A percentile compares a stretch with the other conserved stretches of the same genome.
Evolutionary conservation across 2,797 vertebrate species (phyloP).

Genomic region (Spinus olivaceus): DNA sequence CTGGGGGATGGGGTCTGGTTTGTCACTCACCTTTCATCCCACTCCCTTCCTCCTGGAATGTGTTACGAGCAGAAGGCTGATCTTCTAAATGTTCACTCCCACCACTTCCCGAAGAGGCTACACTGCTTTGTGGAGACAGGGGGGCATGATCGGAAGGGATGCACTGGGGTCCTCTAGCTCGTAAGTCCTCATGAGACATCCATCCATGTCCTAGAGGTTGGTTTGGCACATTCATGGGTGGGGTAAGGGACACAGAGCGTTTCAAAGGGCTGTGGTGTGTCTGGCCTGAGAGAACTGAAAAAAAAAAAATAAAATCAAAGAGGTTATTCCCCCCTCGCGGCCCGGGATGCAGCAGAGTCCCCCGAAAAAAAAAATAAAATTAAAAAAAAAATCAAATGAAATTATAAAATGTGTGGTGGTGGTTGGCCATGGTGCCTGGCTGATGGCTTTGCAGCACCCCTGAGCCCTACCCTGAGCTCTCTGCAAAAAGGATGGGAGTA

Average conservation of each 20-base stretch:
- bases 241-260: constrained; percentile 98
- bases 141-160: constrained; percentile 93
- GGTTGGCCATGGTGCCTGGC: constrained; percentile 21
- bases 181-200: constrained; percentile 99
- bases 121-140: constrained; percentile 98
- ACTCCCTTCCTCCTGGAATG: constrained; percentile 97
- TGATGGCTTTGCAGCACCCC: not conserved
- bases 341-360: constrained; percentile 67
- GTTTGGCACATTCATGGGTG: constrained; percentile 94
- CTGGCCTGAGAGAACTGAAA: constrained; percentile 90
- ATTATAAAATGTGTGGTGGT: constrained; percentile 24
- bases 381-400: not conserved
- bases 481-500: not conserved
- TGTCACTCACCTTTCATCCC: constrained; percentile 96
- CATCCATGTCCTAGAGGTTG: constrained; percentile 95
- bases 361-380: not conserved
- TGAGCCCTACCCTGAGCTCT: not conserved
- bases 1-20: not conserved
- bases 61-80: constrained; percentile 88
- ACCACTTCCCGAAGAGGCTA: constrained; percentile 97
- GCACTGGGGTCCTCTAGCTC: constrained; percentile 86
- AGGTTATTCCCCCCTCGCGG: constrained; percentile 74
- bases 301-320: constrained; percentile 70
- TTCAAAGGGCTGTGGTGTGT: constrained; percentile 97
- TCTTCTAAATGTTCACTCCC: constrained; percentile 99